Conservation (phyloP, 2,113 vertebrate species). For the Coracopsis vasa region DNA sequence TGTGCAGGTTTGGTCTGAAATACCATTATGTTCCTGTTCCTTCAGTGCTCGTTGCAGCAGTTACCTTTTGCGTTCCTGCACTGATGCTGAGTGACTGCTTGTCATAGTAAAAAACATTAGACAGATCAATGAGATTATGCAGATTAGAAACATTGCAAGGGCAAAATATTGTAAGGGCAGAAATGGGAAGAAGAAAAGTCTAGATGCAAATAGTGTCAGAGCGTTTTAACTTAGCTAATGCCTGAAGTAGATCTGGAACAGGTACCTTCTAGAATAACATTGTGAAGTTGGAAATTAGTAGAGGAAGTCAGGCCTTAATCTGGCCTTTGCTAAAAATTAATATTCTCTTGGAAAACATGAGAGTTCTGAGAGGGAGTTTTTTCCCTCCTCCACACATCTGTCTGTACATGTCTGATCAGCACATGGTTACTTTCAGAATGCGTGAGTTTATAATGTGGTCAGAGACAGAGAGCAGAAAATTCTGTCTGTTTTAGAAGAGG, state of each 20-base stretch:
- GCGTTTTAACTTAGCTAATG: not conserved
- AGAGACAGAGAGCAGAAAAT: not conserved
- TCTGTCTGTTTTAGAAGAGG: not conserved
- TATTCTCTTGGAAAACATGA: not conserved
- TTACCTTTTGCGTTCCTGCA: not conserved
- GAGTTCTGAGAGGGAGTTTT: not conserved
- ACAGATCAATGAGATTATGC: not conserved
- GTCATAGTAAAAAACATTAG: not conserved
- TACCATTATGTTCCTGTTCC: not conserved
- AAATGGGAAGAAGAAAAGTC: not conserved
- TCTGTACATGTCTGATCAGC: not conserved
- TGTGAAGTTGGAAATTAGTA: not conserved
- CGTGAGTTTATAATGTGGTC: not conserved
- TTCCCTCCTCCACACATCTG: not conserved
- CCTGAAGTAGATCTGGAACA: not conserved
- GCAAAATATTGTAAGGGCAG: accelerated
- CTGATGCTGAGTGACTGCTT: not conserved
- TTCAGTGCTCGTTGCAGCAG: not conserved
- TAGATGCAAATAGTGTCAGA: not conserved
- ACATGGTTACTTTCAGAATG: accelerated
- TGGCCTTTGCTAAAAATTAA: not conserved
- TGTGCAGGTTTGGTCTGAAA: not conserved
- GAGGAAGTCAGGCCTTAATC: not conserved
- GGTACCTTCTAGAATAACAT: not conserved
- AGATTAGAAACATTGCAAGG: not conserved